Evolutionary conservation across 2,113 vertebrate genomes (phyloP).

Genomic region (Cyanoderma ruficeps): DNA sequence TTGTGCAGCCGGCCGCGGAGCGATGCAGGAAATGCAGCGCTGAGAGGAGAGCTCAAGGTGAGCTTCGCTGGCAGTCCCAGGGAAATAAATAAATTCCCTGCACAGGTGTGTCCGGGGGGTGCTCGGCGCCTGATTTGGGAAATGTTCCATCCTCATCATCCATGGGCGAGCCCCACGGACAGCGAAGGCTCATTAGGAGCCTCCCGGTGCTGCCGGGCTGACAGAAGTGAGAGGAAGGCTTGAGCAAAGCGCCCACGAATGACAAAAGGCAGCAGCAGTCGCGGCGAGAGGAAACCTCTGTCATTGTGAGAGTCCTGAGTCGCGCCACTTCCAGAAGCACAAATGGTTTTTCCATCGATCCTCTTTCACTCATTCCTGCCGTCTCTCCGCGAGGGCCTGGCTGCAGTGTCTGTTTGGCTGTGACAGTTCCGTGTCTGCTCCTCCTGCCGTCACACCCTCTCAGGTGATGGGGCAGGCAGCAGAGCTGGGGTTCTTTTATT

Average conservation of each 20-base stretch:
- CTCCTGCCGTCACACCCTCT: neutral
- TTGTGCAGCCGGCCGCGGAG: neutral
- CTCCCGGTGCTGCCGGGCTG: neutral
- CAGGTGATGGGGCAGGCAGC: too few species aligned
- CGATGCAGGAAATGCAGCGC: neutral
- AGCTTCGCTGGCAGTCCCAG: neutral
- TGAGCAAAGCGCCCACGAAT: neutral
- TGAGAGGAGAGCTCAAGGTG: neutral
- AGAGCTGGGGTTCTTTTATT: accelerated
- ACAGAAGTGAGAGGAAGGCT: neutral
- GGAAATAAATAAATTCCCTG: neutral
- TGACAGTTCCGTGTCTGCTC: neutral
- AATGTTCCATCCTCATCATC: accelerated
- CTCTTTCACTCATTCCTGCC: neutral
- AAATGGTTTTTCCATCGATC: neutral
- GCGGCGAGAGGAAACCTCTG: neutral
- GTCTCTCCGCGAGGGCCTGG: accelerated
- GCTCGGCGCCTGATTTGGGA: too few species aligned
- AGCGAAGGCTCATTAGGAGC: neutral
- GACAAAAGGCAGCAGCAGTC: neutral
- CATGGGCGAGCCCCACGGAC: too few species aligned
- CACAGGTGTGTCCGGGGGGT: accelerated
- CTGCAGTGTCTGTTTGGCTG: neutral
- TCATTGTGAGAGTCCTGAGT: neutral
- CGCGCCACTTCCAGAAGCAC: neutral